These are phyloP conservation scores for Muricea muricata DNA, from an alignment of 92 coral and sea anemone genomes.

Conservation along the genomic window DNA sequence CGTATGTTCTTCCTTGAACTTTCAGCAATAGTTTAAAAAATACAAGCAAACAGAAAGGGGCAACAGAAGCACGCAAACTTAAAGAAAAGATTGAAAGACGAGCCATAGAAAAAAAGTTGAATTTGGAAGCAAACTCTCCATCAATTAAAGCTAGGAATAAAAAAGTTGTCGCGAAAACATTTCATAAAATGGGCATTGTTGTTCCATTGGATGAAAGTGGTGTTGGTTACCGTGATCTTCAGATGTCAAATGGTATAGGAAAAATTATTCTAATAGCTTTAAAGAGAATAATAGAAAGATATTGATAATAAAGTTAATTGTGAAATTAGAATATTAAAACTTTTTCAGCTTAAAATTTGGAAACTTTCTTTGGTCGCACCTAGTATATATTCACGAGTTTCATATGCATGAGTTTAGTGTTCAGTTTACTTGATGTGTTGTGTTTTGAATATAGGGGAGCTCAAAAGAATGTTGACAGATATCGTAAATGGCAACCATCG, in stretches of 20 bases:
- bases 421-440: not conserved
- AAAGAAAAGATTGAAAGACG: constrained; percentile 64
- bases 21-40: constrained; percentile 74
- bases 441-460: constrained; percentile 67
- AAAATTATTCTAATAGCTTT: too few species aligned
- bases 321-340: too few species aligned
- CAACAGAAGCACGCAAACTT: constrained; percentile 65
- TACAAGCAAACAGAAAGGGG: constrained; percentile 58
- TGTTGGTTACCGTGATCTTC: constrained; percentile 93
- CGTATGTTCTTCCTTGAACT: not conserved
- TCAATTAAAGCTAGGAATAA: constrained; percentile 88
- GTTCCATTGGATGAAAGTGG: constrained; percentile 90
- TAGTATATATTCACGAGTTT: constrained; percentile 27
- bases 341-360: too few species aligned
- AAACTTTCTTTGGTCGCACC: too few species aligned
- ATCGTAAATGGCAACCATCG: constrained; percentile 71
- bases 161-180: constrained; percentile 82
- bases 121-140: constrained; percentile 64
- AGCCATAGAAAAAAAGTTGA: constrained; percentile 73
- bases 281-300: too few species aligned
- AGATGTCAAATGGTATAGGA: constrained; percentile 93
- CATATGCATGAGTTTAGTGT: too few species aligned
- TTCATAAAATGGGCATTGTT: constrained; percentile 95
- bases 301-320: too few species aligned
- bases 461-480: constrained; percentile 78